Evolutionary conservation across 2,113 vertebrate species (phyloP).

Genomic region (Eublepharis macularius): DNA sequence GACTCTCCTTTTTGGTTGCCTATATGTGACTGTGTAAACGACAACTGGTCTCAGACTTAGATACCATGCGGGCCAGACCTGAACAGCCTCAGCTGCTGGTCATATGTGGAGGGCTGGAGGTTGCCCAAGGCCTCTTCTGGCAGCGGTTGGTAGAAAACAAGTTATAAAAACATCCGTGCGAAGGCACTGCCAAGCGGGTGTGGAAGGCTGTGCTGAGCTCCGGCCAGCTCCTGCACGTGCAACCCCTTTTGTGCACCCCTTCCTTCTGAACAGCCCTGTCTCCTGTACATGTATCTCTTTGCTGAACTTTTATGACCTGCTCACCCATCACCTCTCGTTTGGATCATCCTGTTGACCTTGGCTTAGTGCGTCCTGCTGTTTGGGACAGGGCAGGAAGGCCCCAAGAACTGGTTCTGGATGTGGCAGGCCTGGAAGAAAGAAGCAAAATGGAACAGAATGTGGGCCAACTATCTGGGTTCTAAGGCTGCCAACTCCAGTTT

Average conservation of each 20-base stretch:
- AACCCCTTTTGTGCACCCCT: background rate
- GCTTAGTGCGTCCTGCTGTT: background rate
- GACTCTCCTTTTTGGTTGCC: no score
- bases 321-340: background rate
- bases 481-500: no score
- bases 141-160: background rate
- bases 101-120: background rate
- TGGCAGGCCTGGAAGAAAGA: background rate
- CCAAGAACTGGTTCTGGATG: background rate
- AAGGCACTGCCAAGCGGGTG: background rate
- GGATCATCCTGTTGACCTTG: background rate
- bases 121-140: background rate
- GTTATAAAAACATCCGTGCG: background rate
- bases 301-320: background rate
- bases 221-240: background rate
- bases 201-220: background rate
- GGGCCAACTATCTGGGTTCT: no score
- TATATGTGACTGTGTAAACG: no score
- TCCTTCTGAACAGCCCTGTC: background rate
- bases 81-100: no score
- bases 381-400: background rate
- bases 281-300: background rate
- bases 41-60: no score
- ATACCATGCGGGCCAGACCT: no score
- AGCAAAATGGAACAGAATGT: no score